Percentiles rank a stretch among this genome's conserved stretches.
phyloP scores from a whole-genome alignment of 2,113 vertebrate species.

The Eublepharis macularius region DNA sequence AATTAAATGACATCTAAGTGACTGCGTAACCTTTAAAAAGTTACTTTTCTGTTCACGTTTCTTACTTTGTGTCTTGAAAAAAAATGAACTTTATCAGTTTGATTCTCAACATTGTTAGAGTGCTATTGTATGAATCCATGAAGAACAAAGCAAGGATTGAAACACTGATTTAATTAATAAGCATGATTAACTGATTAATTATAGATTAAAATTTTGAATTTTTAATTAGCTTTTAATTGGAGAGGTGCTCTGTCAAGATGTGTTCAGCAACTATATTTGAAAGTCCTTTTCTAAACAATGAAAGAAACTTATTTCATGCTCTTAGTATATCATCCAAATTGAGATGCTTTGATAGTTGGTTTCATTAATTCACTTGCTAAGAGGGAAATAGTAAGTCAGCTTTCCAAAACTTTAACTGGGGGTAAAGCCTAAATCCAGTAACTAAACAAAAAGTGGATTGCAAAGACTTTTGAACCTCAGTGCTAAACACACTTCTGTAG shows the following conservation, averaged over 20 bases:
- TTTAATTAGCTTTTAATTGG: background rate
- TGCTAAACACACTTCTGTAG: too few relatives aligned
- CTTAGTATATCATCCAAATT: background rate
- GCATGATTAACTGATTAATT: background rate
- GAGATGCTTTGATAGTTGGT: background rate
- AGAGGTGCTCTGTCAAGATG: background rate
- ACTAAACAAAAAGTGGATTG: background rate
- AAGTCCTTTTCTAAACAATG: background rate
- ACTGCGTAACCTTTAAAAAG: background rate
- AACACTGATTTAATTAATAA: constrained; percentile 2
- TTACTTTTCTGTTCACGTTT: background rate
- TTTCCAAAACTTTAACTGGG: background rate
- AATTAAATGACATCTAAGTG: background rate
- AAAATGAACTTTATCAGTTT: background rate
- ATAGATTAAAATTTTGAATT: background rate
- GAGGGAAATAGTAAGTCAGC: background rate
- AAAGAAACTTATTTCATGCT: background rate
- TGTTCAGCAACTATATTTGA: background rate
- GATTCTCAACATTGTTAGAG: background rate
- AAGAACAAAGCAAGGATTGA: background rate
- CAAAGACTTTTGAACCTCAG: background rate
- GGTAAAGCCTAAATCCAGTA: background rate
- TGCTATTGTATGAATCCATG: background rate
- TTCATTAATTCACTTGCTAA: background rate
- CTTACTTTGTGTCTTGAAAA: background rate